These are phyloP conservation scores for Netelia melanura DNA, from an alignment of 2,888 invertebrate species.

Conservation along the genomic window DNA sequence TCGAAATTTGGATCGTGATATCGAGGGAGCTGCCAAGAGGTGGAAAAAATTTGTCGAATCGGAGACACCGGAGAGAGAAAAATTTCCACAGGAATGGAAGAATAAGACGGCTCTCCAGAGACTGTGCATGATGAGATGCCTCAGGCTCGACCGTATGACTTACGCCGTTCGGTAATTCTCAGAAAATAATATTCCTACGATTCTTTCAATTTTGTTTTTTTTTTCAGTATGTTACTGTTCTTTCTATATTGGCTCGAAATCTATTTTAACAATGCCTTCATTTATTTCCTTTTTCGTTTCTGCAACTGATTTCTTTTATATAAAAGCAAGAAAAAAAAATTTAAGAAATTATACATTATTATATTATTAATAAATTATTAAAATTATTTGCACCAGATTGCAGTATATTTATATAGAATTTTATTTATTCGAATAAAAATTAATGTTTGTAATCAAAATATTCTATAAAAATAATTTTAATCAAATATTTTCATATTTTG, in stretches of 20 bases:
- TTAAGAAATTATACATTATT: no score
- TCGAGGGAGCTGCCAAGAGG: conserved; percentile 95
- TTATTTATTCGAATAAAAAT: no score
- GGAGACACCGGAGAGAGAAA: conserved; percentile 96
- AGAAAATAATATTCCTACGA: conserved; percentile 2
- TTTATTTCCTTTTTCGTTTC: no score
- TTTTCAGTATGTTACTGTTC: no score
- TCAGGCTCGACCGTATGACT: conserved; percentile 97
- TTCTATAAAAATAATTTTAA: no score
- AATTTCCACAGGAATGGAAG: conserved; percentile 98
- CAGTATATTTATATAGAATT: no score
- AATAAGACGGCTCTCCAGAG: conserved; percentile 93
- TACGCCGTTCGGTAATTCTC: conserved; percentile 91
- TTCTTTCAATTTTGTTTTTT: neutral
- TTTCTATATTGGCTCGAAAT: no score
- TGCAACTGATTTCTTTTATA: neutral
- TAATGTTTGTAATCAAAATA: no score
- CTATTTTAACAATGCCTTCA: no score
- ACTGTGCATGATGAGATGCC: conserved; percentile 96
- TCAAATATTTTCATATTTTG: no score
- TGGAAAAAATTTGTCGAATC: conserved; percentile 97
- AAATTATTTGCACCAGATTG: no score
- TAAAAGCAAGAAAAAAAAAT: neutral
- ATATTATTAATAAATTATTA: no score
- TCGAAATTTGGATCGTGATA: conserved; percentile 94